These are phyloP conservation scores for Ganaspis sp. DNA, from an alignment of 1,140 invertebrate species.

Conservation along the genomic window DNA sequence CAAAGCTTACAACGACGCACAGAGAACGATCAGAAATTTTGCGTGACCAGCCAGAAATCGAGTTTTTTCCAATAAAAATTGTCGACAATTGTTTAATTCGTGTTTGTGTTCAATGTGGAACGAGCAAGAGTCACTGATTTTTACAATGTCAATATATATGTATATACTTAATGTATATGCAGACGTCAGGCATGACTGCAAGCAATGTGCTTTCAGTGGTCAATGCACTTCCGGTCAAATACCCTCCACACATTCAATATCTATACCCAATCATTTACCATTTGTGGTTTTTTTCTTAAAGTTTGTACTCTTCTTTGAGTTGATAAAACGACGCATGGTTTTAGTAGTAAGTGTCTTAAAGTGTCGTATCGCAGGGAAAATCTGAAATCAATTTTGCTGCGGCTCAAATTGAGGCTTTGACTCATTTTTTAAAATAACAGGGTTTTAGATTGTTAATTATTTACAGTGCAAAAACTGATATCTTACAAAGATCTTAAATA, in stretches of 20 bases:
- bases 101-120: background rate
- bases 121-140: background rate
- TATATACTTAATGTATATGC: background rate
- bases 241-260: background rate
- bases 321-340: background rate
- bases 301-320: background rate
- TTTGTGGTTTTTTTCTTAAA: background rate
- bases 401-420: too few relatives aligned
- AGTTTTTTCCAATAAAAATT: background rate
- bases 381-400: too few relatives aligned
- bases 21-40: background rate
- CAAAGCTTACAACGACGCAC: conserved; percentile 3
- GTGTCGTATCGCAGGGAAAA: too few relatives aligned
- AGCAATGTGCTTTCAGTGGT: background rate
- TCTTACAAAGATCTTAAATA: too few relatives aligned
- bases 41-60: conserved; percentile 3
- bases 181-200: background rate
- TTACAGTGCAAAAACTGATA: too few relatives aligned
- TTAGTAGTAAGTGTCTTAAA: too few relatives aligned
- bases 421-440: too few relatives aligned
- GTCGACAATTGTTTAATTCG: background rate
- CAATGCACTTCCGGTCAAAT: background rate
- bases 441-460: too few relatives aligned
- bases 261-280: background rate
- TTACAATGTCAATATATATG: background rate